Percentiles rank a stretch among this genome's conserved stretches.
phyloP scores from a whole-genome alignment of 2,888 invertebrate species.

The Plagiodera versicolora region DNA sequence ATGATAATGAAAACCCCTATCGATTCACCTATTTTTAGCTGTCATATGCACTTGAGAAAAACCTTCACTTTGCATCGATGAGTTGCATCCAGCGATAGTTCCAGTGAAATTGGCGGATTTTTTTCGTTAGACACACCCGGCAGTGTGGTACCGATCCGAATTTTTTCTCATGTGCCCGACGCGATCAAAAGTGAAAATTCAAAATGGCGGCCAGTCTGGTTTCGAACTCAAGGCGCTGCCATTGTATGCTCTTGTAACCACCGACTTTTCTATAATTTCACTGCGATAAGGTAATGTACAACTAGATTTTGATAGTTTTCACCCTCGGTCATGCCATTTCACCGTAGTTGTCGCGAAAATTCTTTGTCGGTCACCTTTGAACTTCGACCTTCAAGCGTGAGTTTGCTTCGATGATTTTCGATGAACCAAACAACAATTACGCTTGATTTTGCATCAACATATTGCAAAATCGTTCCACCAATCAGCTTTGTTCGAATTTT shows the following conservation, averaged over 20 bases:
- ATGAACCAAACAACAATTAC: slow-evolving; percentile 12
- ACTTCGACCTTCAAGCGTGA: slow-evolving; percentile 48
- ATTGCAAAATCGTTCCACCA: background rate
- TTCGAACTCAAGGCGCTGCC: slow-evolving; percentile 48
- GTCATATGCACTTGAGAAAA: slow-evolving; percentile 41
- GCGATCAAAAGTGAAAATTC: slow-evolving; percentile 56
- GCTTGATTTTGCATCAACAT: background rate
- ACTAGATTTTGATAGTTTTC: slow-evolving; percentile 21
- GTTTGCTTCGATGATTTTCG: slow-evolving; percentile 25
- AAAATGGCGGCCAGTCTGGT: slow-evolving; percentile 53
- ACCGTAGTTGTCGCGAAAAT: slow-evolving; percentile 5
- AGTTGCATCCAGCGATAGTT: slow-evolving; percentile 26
- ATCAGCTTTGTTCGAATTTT: slow-evolving; percentile 10
- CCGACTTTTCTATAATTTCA: slow-evolving; percentile 42
- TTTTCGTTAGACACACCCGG: slow-evolving; percentile 21
- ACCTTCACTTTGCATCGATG: slow-evolving; percentile 32
- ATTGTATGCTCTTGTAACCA: slow-evolving; percentile 46
- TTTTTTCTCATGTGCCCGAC: slow-evolving; percentile 20
- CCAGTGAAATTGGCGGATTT: slow-evolving; percentile 18
- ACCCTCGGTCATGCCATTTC: background rate
- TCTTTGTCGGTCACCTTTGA: slow-evolving; percentile 32
- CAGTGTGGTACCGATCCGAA: slow-evolving; percentile 11
- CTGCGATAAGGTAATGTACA: slow-evolving; percentile 42
- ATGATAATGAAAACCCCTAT: slow-evolving; percentile 47
- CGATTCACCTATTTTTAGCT: slow-evolving; percentile 49